phyloP scores from a whole-genome alignment of 2,113 vertebrate species.

The Colossoma macropomum region DNA sequence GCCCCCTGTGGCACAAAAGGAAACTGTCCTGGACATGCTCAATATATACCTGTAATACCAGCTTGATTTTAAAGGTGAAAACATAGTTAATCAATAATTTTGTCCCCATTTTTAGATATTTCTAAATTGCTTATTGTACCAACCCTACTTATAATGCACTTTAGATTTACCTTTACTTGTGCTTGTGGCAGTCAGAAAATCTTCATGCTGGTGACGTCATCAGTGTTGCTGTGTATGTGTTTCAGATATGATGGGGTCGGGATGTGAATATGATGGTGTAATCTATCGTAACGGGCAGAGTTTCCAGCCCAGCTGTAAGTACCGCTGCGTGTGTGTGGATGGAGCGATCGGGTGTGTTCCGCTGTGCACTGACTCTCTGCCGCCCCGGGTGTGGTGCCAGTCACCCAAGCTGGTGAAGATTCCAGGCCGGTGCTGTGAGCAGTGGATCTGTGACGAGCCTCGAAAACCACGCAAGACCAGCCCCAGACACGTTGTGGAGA shows the following conservation, averaged over 20 bases:
- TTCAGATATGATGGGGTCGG: slow-evolving; percentile 90
- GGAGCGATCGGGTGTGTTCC: slow-evolving; percentile 91
- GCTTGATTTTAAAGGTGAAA: too few relatives aligned
- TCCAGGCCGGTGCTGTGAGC: slow-evolving; percentile 89
- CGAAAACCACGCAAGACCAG: slow-evolving; percentile 86
- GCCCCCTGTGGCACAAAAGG: too few relatives aligned
- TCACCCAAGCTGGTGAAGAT: slow-evolving; percentile 84
- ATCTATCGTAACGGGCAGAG: slow-evolving; percentile 91
- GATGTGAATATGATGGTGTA: slow-evolving; percentile 91
- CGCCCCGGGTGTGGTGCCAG: slow-evolving; percentile 93
- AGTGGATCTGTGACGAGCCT: slow-evolving; percentile 92
- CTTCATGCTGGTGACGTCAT: neutral
- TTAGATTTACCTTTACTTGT: too few relatives aligned
- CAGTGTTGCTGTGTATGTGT: slow-evolving; percentile 27
- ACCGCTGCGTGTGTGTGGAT: slow-evolving; percentile 92
- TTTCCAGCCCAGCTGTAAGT: slow-evolving; percentile 96
- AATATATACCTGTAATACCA: too few relatives aligned
- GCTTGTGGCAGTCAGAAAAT: too few relatives aligned
- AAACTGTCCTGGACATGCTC: too few relatives aligned
- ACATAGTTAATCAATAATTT: too few relatives aligned
- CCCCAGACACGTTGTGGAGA: slow-evolving; percentile 83
- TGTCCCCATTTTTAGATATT: too few relatives aligned
- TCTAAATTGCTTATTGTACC: too few relatives aligned
- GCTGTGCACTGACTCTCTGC: slow-evolving; percentile 84
- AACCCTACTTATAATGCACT: too few relatives aligned